Percentiles rank a stretch among this genome's conserved stretches.
Conservation (phyloP, 2,888 invertebrate species). For the Fragum whitleyi region DNA sequence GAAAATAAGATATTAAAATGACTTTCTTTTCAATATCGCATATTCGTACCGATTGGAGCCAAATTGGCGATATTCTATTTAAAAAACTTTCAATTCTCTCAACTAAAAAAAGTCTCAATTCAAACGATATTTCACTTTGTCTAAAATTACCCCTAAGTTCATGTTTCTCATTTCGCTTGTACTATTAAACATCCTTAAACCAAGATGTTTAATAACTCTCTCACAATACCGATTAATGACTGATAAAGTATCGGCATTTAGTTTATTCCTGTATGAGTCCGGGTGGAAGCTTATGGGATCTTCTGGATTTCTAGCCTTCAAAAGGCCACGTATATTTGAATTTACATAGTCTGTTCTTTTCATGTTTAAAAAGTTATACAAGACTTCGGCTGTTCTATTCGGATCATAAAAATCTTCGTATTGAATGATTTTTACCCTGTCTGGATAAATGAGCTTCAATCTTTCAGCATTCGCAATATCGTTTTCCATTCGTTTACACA, state of each 20-base stretch:
- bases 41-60: no score
- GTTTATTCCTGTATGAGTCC: not conserved
- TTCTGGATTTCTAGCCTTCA: not conserved
- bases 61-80: no score
- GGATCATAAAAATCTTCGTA: constrained; percentile 47
- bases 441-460: constrained; percentile 1
- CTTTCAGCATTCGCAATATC: not conserved
- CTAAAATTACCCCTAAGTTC: not conserved
- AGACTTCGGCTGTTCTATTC: constrained; percentile 4
- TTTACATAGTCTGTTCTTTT: not conserved
- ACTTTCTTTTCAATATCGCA: no score
- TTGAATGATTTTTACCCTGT: constrained; percentile 32
- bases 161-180: not conserved
- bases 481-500: not conserved
- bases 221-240: not conserved
- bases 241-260: not conserved
- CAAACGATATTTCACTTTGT: no score
- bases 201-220: not conserved
- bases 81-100: no score
- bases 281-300: not conserved
- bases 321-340: no score
- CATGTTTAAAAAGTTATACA: constrained; percentile 37
- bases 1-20: no score
- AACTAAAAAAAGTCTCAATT: no score
- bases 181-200: constrained; percentile 3